phyloP scores from a whole-genome alignment of 2,113 vertebrate genomes.

The Leptosomus discolor region DNA sequence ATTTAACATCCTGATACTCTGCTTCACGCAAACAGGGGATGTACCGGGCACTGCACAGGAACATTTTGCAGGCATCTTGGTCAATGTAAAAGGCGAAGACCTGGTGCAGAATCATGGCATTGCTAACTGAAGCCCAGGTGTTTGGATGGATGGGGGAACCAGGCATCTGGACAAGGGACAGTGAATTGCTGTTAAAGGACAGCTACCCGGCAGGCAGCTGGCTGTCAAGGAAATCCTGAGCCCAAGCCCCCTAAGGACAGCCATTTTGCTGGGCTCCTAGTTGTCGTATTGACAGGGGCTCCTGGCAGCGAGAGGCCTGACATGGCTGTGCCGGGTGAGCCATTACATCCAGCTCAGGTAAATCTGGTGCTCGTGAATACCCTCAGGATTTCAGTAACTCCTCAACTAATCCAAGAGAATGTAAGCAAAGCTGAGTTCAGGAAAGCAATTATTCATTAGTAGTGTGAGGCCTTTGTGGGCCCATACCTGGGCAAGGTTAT shows the following conservation, averaged over 20 bases:
- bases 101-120: not conserved
- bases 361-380: not conserved
- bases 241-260: not conserved
- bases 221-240: not conserved
- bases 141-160: not conserved
- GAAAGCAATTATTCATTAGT: not conserved
- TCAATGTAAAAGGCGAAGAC: not conserved
- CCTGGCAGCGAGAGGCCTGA: fast-evolving
- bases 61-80: not conserved
- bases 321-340: fast-evolving
- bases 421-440: not conserved
- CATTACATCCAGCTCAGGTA: not conserved
- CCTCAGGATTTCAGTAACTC: not conserved
- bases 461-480: not conserved
- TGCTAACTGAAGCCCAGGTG: not conserved
- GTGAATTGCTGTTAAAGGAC: not conserved
- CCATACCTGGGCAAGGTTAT: not conserved
- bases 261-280: not conserved
- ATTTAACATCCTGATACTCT: not conserved
- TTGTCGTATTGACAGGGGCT: not conserved
- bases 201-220: not conserved
- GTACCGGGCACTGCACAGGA: fast-evolving
- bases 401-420: too few species aligned
- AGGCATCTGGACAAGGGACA: not conserved
- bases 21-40: not conserved